phyloP scores from a whole-genome alignment of 1,140 invertebrate genomes.

The Phymorhynchus buccinoides region DNA sequence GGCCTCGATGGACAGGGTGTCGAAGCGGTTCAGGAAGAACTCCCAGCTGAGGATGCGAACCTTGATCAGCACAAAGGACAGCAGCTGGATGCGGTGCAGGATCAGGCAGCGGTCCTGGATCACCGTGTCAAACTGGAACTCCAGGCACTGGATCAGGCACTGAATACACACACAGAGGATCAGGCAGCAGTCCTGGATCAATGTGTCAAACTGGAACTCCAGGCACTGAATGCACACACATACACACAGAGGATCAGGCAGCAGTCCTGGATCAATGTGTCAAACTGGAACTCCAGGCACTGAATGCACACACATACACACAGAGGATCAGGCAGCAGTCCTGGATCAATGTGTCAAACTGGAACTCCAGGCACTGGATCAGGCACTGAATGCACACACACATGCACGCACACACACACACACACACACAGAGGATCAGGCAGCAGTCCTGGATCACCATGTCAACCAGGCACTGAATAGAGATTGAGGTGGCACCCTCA shows the following conservation, averaged over 20 bases:
- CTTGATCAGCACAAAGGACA: constrained; percentile 93
- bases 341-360: constrained; percentile 86
- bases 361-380: constrained; percentile 75
- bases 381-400: constrained; percentile 70
- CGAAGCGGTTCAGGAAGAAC: constrained; percentile 98
- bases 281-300: no score
- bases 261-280: no score
- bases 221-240: no score
- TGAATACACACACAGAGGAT: constrained; percentile 57
- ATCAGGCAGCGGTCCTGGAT: constrained; percentile 97
- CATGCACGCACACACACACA: no score
- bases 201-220: no score
- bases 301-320: no score
- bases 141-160: constrained; percentile 75
- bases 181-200: no score
- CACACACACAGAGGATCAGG: no score
- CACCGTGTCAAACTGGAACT: constrained; percentile 81
- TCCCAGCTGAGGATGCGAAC: constrained; percentile 95
- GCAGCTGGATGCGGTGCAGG: constrained; percentile 94
- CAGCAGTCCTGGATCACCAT: constrained; percentile 95
- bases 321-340: constrained; percentile 98
- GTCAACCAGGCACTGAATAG: constrained; percentile 76
- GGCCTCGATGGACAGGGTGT: constrained; percentile 93
- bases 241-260: constrained; percentile 76
- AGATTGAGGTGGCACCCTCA: no score